These are phyloP conservation scores for Elachura formosa DNA, from an alignment of 2,113 vertebrate species.

Conservation along the genomic window DNA sequence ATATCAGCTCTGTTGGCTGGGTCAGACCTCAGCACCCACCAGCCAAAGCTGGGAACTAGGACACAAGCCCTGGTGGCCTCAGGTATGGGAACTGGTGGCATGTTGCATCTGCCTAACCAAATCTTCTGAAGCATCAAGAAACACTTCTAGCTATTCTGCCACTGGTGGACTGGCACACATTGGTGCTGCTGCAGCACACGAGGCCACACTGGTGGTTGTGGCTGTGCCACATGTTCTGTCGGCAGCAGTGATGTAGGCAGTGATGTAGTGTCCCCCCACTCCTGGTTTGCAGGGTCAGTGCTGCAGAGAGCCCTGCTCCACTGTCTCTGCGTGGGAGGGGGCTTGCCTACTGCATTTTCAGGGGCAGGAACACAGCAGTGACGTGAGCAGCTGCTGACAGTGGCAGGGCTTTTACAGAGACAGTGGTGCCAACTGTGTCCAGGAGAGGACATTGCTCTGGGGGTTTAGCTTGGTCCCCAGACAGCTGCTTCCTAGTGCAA, in stretches of 20 bases:
- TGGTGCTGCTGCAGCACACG: rapidly evolving
- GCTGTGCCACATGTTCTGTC: rapidly evolving
- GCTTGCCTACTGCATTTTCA: background rate
- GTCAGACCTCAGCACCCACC: background rate
- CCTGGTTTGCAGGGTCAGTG: rapidly evolving
- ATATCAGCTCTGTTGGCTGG: background rate
- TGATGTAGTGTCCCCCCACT: rapidly evolving
- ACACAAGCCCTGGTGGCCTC: rapidly evolving
- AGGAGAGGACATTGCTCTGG: background rate
- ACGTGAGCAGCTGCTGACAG: background rate
- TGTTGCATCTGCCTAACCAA: background rate
- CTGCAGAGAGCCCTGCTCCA: background rate
- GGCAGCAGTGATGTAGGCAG: rapidly evolving
- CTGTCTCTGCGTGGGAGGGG: background rate
- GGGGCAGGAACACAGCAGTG: background rate
- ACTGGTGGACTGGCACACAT: rapidly evolving
- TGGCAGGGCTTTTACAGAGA: background rate
- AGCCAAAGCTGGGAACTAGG: background rate
- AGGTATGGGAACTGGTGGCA: background rate
- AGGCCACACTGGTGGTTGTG: background rate
- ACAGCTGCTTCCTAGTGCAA: background rate
- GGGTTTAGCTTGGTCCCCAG: rapidly evolving
- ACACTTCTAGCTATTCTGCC: background rate
- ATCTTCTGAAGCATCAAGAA: background rate
- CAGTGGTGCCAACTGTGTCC: background rate